A percentile compares a stretch with the other conserved stretches of the same genome.
Evolutionary conservation across 2,797 vertebrate species (phyloP).

Genomic region (Enteromius afrohamiltoni): DNA sequence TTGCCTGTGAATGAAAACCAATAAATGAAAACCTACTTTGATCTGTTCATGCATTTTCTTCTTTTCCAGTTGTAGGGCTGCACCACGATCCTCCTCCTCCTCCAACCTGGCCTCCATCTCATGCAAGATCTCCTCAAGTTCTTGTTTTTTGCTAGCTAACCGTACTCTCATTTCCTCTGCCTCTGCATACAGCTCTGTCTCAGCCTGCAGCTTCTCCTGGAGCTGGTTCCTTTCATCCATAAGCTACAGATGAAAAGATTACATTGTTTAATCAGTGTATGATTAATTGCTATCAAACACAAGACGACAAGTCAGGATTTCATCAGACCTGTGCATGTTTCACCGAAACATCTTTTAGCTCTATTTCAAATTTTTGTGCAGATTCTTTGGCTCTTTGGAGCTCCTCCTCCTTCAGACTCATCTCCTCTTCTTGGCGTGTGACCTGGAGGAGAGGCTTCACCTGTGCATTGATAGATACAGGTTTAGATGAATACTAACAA

Average conservation of each 20-base stretch:
- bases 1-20: not conserved
- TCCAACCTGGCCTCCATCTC: conserved; percentile 97
- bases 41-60: conserved; percentile 94
- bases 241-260: conserved; percentile 72
- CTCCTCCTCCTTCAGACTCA: conserved; percentile 94
- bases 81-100: conserved; percentile 91
- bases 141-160: conserved; percentile 91
- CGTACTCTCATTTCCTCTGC: conserved; percentile 92
- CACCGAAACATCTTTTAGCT: conserved; percentile 87
- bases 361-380: conserved; percentile 82
- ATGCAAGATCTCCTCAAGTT: conserved; percentile 95
- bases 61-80: conserved; percentile 85
- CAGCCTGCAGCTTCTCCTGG: conserved; percentile 89
- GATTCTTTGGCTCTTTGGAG: conserved; percentile 84
- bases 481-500: conserved; percentile 25
- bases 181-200: conserved; percentile 90
- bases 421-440: conserved; percentile 96
- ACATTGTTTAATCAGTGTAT: not conserved
- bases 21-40: conserved; percentile 74
- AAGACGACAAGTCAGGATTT: not conserved
- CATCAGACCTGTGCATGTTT: conserved; percentile 87
- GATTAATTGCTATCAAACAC: not conserved
- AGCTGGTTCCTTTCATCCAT: conserved; percentile 87
- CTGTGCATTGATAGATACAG: conserved; percentile 67
- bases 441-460: conserved; percentile 98